These are phyloP conservation scores for Mellivora capensis DNA, from an alignment of 2,113 vertebrate species.

Conservation along the genomic window DNA sequence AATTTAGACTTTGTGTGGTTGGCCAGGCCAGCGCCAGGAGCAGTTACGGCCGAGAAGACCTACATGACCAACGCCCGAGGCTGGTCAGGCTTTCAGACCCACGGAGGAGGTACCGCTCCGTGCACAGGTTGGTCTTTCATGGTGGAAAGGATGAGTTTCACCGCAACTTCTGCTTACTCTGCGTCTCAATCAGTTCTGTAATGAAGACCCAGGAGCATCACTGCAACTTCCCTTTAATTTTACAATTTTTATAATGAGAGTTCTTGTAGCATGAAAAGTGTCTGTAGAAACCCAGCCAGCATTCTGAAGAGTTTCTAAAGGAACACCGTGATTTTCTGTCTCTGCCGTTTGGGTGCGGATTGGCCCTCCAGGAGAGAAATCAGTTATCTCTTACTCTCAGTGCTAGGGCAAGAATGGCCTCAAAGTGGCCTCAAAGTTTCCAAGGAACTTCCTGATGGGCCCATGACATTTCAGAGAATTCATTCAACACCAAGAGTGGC, in stretches of 20 bases:
- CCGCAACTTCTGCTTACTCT: conserved; percentile 55
- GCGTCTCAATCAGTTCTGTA: conserved; percentile 67
- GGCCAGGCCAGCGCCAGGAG: neutral
- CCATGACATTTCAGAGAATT: conserved; percentile 41
- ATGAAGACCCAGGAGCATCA: conserved; percentile 62
- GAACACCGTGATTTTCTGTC: conserved; percentile 51
- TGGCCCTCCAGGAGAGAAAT: conserved; percentile 17
- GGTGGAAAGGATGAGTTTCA: conserved; percentile 10
- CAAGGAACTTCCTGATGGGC: conserved; percentile 29
- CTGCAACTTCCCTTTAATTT: conserved; percentile 74
- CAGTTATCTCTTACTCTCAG: conserved; percentile 19
- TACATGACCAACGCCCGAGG: too few species aligned
- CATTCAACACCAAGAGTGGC: neutral
- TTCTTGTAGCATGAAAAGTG: conserved; percentile 67
- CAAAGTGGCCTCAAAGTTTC: conserved; percentile 41
- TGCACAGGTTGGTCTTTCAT: neutral
- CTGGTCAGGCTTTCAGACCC: neutral
- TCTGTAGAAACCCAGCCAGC: conserved; percentile 57
- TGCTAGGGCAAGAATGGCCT: neutral
- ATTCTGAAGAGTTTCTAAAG: conserved; percentile 47
- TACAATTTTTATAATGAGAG: conserved; percentile 73
- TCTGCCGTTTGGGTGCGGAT: conserved; percentile 38
- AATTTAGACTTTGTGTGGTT: conserved; percentile 8
- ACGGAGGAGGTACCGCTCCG: neutral
- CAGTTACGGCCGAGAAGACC: neutral